Base-by-base conservation (phyloP, 2,113 vertebrate species). In the Amphilophus citrinellus region DNA sequence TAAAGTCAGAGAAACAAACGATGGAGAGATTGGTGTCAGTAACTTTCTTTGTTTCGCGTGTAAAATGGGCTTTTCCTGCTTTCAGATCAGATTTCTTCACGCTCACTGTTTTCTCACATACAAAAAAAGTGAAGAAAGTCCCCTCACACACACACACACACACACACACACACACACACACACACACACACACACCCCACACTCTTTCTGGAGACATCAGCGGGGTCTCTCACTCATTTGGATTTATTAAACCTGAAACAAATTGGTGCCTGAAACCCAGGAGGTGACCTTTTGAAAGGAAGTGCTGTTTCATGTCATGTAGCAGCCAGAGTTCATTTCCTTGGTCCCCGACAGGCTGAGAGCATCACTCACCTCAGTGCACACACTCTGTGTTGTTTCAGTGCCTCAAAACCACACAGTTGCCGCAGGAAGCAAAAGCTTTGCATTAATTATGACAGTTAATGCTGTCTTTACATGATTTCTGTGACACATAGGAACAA, bases 31-130 rank as follows among this genome's bases (percentile, higher is more conserved):
- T 27, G 92, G 61, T 18, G 32, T 93, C 87, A 78, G 44, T 87
- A 84, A 81, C 92, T 93, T 93, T 94, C 92, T 93, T 94, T 91
- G 87, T 94, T 94, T 95, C 88, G 30, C 75, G 87, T 87, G 61
- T 88, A 84, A 90, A 91, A 80, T 84, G 86, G 68, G 75, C 80
- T 90, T 86, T 82, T 79, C 77, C 89, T 88, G 76, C 83, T 88
- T 84, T 84, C 77, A 73, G 79, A 79, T 93, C 91, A 84, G 62
- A 92, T 92, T 92, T 87, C 86, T 76, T 56, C 61, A n/a, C 77
- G 32, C 79, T 32, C 73, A n/a, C 63, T 58, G 13, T 22, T 30
- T 9, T 59, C 82, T 62, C 84, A 75, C 77, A 35, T 17, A 68
- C 63, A 39, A 20, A 60, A 56, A 61, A 17, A 61, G 39, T 42